Conservation (phyloP, 1,140 invertebrate species). For the Babylonia areolata region DNA sequence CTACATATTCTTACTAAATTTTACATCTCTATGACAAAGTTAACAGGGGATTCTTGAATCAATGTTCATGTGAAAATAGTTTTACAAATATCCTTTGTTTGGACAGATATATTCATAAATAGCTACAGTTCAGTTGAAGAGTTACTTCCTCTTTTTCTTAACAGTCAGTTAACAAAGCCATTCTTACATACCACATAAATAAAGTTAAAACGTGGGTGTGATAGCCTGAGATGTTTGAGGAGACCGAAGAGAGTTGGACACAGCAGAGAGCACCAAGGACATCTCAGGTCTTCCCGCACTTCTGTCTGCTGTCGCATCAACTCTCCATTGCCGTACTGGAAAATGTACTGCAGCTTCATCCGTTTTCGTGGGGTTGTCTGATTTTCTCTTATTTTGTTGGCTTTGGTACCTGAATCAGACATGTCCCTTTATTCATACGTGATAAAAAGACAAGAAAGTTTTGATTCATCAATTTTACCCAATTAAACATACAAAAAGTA, state of each 20-base stretch:
- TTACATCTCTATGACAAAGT: too few relatives aligned
- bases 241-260: conserved; percentile 91
- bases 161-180: not conserved
- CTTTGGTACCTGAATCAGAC: conserved; percentile 27
- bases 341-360: conserved; percentile 93
- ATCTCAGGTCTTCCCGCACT: conserved; percentile 92
- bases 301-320: conserved; percentile 96
- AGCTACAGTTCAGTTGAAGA: too few relatives aligned
- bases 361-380: conserved; percentile 63
- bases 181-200: conserved; percentile 77
- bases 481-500: too few relatives aligned
- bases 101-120: too few relatives aligned
- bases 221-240: conserved; percentile 94
- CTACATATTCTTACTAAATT: too few relatives aligned
- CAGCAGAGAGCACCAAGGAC: conserved; percentile 96
- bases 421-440: too few relatives aligned
- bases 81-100: too few relatives aligned
- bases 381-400: conserved; percentile 46
- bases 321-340: conserved; percentile 89
- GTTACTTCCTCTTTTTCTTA: too few relatives aligned
- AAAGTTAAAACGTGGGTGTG: conserved; percentile 95
- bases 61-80: too few relatives aligned
- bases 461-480: too few relatives aligned
- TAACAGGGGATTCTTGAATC: too few relatives aligned
- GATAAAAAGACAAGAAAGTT: too few relatives aligned